Evolutionary conservation across 2,888 invertebrate genomes (phyloP), one percentile per base, ranked within the genome.

Genomic region (Philonicus albiceps): DNA sequence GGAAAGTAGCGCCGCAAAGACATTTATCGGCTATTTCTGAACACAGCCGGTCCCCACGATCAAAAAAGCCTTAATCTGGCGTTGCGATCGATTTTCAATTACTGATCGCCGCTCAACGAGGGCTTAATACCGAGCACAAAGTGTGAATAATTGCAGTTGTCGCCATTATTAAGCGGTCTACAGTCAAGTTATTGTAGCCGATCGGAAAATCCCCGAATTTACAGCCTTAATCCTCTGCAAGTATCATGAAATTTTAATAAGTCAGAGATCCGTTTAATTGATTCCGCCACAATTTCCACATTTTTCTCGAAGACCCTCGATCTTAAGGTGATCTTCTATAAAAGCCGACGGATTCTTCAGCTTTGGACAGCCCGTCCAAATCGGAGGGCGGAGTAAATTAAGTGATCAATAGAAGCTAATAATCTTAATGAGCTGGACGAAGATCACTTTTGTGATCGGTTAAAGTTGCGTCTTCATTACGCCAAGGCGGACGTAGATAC

Each of bases 31-130:
- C 40, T 27, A 40, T 37, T 37, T 22, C 37, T 43, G 8, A 19
- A 27, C 40, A 78, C 40, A 78, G 49, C 43, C 74, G 31, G 74
- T 74, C 43, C 37, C n/a, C 27, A n/a, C n/a, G 64, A 64, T 64
- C 27, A 64, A n/a, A 64, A 19, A 27, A 55, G 19, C 31, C 43
- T 53, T 80, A 80, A 76, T 80, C 80, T 53, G 53, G 49, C 19
- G 43, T 22, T 76, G 49, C 30, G 80, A 80, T 80, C 80, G 53
- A 53, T 30, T 80, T 80, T 80, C 80, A 80, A 80, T 80, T 80
- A 80, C 37, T 80, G 80, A 43, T 53, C 53, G 74, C 74, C n/a
- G 22, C 49, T 80, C 27, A 43, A 2, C 31, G 30, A 30, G 80
- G 80, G 49, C n/a, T 22, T 30, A 80, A 30, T 80, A 53, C 31